These are phyloP conservation scores for Drosophila busckii DNA, from an alignment of 1,140 invertebrate species.

Conservation along the genomic window DNA sequence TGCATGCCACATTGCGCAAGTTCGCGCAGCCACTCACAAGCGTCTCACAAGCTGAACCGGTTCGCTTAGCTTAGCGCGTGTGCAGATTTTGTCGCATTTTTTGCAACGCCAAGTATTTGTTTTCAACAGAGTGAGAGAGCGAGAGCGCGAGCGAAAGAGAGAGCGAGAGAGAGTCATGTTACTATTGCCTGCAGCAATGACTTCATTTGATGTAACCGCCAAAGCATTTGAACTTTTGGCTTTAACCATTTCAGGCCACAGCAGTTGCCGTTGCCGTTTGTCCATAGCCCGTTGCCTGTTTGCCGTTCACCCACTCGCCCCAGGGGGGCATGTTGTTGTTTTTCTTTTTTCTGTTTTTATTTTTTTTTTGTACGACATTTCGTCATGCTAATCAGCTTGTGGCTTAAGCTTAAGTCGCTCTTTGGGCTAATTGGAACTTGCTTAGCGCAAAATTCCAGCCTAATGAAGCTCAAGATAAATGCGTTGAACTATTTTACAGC, in stretches of 20 bases:
- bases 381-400: constrained; percentile 67
- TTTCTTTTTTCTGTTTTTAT: constrained; percentile 10
- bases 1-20: constrained; percentile 57
- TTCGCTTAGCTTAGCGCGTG: constrained; percentile 31
- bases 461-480: no score
- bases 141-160: no score
- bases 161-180: no score
- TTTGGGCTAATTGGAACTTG: no score
- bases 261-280: constrained; percentile 4
- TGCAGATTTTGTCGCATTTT: constrained; percentile 71
- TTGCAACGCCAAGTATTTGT: constrained; percentile 50
- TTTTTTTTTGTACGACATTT: constrained; percentile 65
- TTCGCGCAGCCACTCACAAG: constrained; percentile 27
- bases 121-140: no score
- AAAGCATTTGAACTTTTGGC: constrained; percentile 68
- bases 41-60: constrained; percentile 11
- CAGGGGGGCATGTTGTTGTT: constrained; percentile 9
- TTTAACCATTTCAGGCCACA: no score
- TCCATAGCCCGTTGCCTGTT: constrained; percentile 1
- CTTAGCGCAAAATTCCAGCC: no score
- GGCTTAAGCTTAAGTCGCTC: constrained; percentile 52
- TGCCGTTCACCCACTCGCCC: constrained; percentile 39
- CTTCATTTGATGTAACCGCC: constrained; percentile 71
- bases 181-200: constrained; percentile 30
- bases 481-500: no score